Evolutionary conservation across 2,113 vertebrate species (phyloP).

Genomic region (Ophthalmolycus amberensis): DNA sequence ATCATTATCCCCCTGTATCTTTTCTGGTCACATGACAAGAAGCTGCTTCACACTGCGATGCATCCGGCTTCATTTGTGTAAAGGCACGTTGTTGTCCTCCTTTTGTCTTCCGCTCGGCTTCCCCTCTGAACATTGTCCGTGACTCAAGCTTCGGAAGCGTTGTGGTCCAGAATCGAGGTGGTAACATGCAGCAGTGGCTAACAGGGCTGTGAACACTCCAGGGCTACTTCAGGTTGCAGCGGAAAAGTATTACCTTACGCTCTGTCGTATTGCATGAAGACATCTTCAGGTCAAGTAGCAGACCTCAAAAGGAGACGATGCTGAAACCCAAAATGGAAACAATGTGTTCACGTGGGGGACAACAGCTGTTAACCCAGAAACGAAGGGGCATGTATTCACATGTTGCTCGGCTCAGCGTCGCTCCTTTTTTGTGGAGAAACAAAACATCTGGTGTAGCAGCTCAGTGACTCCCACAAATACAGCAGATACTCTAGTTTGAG

Average conservation of each 20-base stretch:
- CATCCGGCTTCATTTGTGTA: slow-evolving; percentile 40
- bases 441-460: slow-evolving; percentile 19
- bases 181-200: slow-evolving; percentile 14
- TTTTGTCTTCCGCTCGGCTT: slow-evolving; percentile 45
- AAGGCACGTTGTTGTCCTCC: slow-evolving; percentile 36
- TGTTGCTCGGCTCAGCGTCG: slow-evolving; percentile 14
- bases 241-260: neutral
- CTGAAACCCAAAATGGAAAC: slow-evolving; percentile 24
- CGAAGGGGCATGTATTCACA: slow-evolving; percentile 16
- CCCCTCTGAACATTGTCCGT: slow-evolving; percentile 25
- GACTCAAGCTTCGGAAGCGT: slow-evolving; percentile 42
- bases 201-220: neutral
- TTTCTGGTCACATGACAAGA: slow-evolving; percentile 48
- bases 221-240: neutral
- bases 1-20: slow-evolving; percentile 3
- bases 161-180: slow-evolving; percentile 18
- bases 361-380: slow-evolving; percentile 51
- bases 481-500: neutral
- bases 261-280: slow-evolving; percentile 25
- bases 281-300: slow-evolving; percentile 6
- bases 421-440: neutral
- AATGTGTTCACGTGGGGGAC: slow-evolving; percentile 23
- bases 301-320: slow-evolving; percentile 8
- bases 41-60: slow-evolving; percentile 29
- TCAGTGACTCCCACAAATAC: neutral